Conservation (phyloP, 92 coral and sea anemone species). For the Epizoanthus scotinus region DNA sequence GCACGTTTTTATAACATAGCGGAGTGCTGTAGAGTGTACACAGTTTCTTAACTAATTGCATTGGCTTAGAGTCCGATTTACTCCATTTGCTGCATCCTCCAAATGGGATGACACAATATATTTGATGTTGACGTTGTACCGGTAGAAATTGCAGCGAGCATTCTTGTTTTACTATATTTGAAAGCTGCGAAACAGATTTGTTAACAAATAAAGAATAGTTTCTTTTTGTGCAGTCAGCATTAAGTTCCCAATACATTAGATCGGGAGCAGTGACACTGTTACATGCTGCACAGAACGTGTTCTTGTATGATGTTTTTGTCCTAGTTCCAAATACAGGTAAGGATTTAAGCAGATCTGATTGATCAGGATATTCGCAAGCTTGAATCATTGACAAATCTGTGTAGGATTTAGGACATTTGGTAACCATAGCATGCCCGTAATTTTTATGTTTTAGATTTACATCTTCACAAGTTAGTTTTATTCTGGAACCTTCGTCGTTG, state of each 20-base stretch:
- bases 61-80: background rate
- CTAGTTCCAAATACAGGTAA: background rate
- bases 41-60: background rate
- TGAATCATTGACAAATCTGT: no score
- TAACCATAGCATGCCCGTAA: no score
- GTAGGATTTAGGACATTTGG: no score
- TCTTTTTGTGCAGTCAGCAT: background rate
- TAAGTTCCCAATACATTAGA: background rate
- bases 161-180: background rate
- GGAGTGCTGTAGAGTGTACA: background rate
- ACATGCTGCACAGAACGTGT: background rate
- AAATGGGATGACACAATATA: background rate
- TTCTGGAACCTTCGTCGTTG: no score
- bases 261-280: background rate
- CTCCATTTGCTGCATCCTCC: background rate
- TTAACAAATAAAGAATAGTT: background rate
- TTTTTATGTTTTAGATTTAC: no score
- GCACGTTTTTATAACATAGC: background rate
- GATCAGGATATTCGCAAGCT: no score
- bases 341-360: no score
- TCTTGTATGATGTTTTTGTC: background rate
- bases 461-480: no score
- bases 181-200: background rate
- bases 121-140: background rate
- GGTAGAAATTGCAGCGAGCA: background rate